Evolutionary conservation across 2,113 vertebrate species (phyloP), one percentile per base, ranked within the genome.

Genomic region (Recurvirostra avosetta): DNA sequence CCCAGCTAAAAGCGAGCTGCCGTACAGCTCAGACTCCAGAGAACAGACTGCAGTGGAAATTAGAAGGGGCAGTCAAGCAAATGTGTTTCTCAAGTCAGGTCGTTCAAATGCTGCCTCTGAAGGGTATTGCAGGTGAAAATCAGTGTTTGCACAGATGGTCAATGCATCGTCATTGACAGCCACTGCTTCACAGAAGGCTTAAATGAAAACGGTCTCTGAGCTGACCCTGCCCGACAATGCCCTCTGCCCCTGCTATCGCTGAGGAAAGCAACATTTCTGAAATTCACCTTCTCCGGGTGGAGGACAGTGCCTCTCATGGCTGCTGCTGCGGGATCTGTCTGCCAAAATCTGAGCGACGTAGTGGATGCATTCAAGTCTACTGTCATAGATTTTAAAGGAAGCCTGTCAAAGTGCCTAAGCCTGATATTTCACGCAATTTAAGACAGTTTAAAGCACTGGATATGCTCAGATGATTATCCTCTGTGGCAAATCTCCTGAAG

Each of bases 371-470:
- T 96, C 63, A 88, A 94, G 71, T 90, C 87, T 47, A 23, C 81
- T 94, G 71, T 86, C 55, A 79, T 2, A 59, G 87, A 86, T 92
- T 93, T 91, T 88, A 83, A 94, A 95, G 70, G 67, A 96, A 90
- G 71, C 81, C 74, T 95, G 91, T 96, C 93, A 92, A 91, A 94
- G 59, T 86, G 81, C 27, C 86, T 88, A 47, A 91, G 18, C 53
- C 52, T 96, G 79, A 75, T 67, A 73, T 75, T 93, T 96, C 56
- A 82, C 8, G 1, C 34, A 88, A 8, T 79, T 91, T 86, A 74
- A 91, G 78, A 59, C 81, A 77, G 66, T 90, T 91, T 70, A 88
- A 86, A 94, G 59, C 21, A 32, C 45, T 71, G 71, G 58, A 56
- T 82, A 11, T 72, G 70, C 77, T 94, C 81, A 75, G 30, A 43